Percentiles rank a stretch among this genome's conserved stretches.
Evolutionary conservation across 2,113 vertebrate genomes (phyloP).

Genomic region (Calyptommatus sinebrachiatus): DNA sequence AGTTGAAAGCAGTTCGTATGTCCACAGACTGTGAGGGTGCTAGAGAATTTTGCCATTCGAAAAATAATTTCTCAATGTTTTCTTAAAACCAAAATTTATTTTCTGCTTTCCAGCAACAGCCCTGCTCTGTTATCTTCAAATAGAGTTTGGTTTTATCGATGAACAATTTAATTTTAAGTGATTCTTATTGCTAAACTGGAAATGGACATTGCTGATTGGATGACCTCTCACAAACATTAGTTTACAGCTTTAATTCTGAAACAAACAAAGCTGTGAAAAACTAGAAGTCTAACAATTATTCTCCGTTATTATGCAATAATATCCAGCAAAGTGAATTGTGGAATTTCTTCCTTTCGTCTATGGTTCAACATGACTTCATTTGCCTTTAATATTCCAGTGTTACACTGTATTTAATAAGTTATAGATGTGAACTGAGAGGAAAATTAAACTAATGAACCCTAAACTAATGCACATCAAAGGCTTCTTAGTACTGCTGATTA

Average conservation of each 20-base stretch:
- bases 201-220: not conserved
- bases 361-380: not conserved
- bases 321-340: not conserved
- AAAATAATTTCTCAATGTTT: too few species aligned
- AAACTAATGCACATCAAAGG: conserved; percentile 54
- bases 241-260: not conserved
- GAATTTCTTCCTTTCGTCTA: not conserved
- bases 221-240: not conserved
- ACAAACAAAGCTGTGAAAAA: not conserved
- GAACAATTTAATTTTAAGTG: too few species aligned
- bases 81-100: too few species aligned
- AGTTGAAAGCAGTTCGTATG: too few species aligned
- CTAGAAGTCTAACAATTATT: not conserved
- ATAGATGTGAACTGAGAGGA: conserved; percentile 50
- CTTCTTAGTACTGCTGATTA: conserved; percentile 47
- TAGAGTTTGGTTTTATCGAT: too few species aligned
- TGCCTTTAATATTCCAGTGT: not conserved
- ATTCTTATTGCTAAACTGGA: not conserved
- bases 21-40: too few species aligned
- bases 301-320: not conserved
- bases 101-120: too few species aligned
- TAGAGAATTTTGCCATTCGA: too few species aligned
- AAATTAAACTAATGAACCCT: conserved; percentile 28
- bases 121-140: too few species aligned
- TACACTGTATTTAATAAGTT: conserved; percentile 12